Base-by-base conservation (phyloP, 1,140 invertebrate species). In the Euura saliciscinereae region DNA sequence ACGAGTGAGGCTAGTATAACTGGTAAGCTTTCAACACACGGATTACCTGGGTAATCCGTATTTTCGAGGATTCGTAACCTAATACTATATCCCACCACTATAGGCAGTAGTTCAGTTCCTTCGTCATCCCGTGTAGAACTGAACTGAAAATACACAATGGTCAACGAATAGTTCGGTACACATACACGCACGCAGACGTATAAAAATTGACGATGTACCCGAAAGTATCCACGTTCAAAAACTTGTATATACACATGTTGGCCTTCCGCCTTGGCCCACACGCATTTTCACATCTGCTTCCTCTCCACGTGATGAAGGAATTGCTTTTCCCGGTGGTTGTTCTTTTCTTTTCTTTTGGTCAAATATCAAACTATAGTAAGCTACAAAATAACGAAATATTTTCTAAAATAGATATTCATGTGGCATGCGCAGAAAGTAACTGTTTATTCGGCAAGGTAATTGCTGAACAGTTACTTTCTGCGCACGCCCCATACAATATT, bases 21-120 rank as follows among this genome's bases (percentile, higher is more conserved):
- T 59, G 51, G 8, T 59, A 59, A 59, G 51, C 51, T 59, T 59
- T 59, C 51, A 59, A 59, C 51, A 59, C 51, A 59, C 51, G 51
- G 51, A 59, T 59, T 59, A 59, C 51, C 13, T n/a, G 13, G 51
- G 51, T 59, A 59, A 59, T 59, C 51, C 51, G 51, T 59, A 59
- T 59, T 59, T 59, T 59, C 51, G 51, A 59, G 51, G 51, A 59
- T 59, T 8, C 51, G 51, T 59, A 59, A 59, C 13, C 28, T 28
- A 28, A 28, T 28, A 28, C 51, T 6, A 59, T 6, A 5, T 3
- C 51, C 3, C 51, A 4, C 51, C 3, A 8, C 8, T 11, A 51
- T 11, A 51, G 6, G 46, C 46, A 11, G 3, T 11, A 8, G 51
- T n/a, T 11, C 51, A 3, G 10, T n/a, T 59, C 51, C 51, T 6